Conservation (phyloP, 2,113 vertebrate genomes). For the Hucho hucho region DNA sequence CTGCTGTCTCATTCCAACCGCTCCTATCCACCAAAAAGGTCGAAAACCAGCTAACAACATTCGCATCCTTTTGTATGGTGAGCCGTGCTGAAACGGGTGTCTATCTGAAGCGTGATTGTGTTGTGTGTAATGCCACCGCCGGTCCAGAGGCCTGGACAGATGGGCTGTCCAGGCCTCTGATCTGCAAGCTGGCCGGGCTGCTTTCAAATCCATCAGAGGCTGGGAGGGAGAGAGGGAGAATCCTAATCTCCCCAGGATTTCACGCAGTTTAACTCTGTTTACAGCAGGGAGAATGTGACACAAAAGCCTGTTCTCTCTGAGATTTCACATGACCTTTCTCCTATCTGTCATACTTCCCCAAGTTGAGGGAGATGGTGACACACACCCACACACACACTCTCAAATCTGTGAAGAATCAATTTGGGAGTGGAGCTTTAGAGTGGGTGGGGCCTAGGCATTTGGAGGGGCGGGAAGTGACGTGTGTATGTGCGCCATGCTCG, state of each 20-base stretch:
- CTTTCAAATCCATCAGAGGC: constrained; percentile 23
- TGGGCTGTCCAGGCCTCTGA: constrained; percentile 12
- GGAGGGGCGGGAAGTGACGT: neutral
- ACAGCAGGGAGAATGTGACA: constrained; percentile 35
- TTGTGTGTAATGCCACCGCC: neutral
- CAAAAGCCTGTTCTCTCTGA: constrained; percentile 26
- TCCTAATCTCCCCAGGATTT: constrained; percentile 47
- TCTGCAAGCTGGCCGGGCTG: constrained; percentile 5
- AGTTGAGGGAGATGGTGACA: constrained; percentile 11
- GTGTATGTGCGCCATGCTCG: constrained; percentile 14
- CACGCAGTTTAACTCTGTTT: constrained; percentile 51
- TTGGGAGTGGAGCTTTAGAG: constrained; percentile 36
- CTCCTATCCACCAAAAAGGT: neutral
- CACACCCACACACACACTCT: constrained; percentile 8
- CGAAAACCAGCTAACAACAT: neutral
- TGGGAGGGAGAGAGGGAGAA: constrained; percentile 6
- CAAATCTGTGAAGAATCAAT: constrained; percentile 47
- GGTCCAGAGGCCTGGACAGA: too few relatives aligned
- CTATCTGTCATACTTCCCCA: constrained; percentile 20
- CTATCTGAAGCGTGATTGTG: neutral
- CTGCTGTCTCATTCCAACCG: neutral
- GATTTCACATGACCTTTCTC: constrained; percentile 34
- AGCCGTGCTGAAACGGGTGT: neutral
- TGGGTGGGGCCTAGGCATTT: constrained; percentile 7
- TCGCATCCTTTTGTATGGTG: neutral